phyloP scores from a whole-genome alignment of 2,113 vertebrate species.

The Forbesichthys papilliferus region DNA sequence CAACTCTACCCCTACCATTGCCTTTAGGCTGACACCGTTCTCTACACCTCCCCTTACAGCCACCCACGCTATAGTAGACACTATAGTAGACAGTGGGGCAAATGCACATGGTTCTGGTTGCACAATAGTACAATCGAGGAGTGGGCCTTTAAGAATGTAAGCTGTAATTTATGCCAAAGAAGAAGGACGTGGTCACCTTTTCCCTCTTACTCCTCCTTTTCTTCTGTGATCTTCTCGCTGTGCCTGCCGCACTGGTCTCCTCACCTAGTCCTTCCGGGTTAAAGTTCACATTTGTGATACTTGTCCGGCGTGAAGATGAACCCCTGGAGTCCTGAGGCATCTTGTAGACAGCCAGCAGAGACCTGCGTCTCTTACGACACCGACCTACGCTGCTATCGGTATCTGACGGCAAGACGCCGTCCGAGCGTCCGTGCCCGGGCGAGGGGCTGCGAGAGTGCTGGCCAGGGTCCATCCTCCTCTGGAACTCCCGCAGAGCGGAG shows the following conservation, averaged over 20 bases:
- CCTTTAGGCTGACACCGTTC: too few relatives aligned
- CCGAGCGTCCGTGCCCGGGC: background rate
- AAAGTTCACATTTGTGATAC: conserved; percentile 65
- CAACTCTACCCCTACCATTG: background rate
- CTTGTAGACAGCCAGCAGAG: conserved; percentile 49
- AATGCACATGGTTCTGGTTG: too few relatives aligned
- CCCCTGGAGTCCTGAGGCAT: conserved; percentile 51
- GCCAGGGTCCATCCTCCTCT: conserved; percentile 50
- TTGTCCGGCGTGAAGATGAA: conserved; percentile 45
- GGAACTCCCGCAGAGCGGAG: conserved; percentile 60
- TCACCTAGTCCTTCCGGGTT: conserved; percentile 40
- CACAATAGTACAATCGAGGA: too few relatives aligned
- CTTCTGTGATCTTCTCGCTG: conserved; percentile 45
- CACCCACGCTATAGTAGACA: too few relatives aligned
- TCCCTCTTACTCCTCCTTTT: conserved; percentile 54
- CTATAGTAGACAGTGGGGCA: too few relatives aligned
- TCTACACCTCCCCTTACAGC: too few relatives aligned
- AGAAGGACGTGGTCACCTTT: background rate
- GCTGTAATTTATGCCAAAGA: background rate
- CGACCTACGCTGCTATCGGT: too few relatives aligned
- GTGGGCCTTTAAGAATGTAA: too few relatives aligned
- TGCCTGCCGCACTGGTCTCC: conserved; percentile 32
- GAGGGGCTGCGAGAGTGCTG: background rate
- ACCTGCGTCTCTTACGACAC: conserved; percentile 33
- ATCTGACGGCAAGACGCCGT: background rate